These are phyloP conservation scores for Dicyrtomina minuta DNA, from an alignment of 2,888 invertebrate genomes.

Conservation along the genomic window DNA sequence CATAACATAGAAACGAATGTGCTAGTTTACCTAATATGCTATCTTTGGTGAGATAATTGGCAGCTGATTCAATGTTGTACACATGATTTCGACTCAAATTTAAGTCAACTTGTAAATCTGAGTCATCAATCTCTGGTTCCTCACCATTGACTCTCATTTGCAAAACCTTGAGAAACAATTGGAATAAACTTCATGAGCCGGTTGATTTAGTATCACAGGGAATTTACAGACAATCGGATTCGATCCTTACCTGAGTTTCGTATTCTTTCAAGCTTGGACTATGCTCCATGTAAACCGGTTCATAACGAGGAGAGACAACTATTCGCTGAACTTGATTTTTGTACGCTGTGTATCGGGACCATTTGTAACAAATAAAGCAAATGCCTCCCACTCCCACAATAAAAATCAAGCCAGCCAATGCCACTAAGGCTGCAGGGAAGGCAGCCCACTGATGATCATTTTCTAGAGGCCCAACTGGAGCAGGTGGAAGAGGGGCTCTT, in stretches of 20 bases:
- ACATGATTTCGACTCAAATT: slow-evolving; percentile 59
- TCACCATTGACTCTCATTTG: slow-evolving; percentile 90
- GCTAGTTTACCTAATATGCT: slow-evolving; percentile 39
- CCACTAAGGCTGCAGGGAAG: slow-evolving; percentile 84
- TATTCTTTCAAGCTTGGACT: slow-evolving; percentile 81
- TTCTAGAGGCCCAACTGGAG: slow-evolving; percentile 52
- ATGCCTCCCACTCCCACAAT: slow-evolving; percentile 84
- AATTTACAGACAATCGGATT: neutral
- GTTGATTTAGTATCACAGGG: too few relatives aligned
- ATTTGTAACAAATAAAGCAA: slow-evolving; percentile 88
- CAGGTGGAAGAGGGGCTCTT: slow-evolving; percentile 54
- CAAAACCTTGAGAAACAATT: slow-evolving; percentile 66
- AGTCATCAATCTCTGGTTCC: slow-evolving; percentile 70
- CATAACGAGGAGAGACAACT: slow-evolving; percentile 71
- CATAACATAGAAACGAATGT: neutral
- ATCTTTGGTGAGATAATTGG: slow-evolving; percentile 43
- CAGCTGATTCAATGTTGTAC: slow-evolving; percentile 47
- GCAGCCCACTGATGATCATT: slow-evolving; percentile 64
- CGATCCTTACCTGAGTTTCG: slow-evolving; percentile 75
- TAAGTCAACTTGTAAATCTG: slow-evolving; percentile 78
- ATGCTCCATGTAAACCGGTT: slow-evolving; percentile 69
- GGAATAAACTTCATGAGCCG: too few relatives aligned
- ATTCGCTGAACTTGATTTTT: slow-evolving; percentile 78
- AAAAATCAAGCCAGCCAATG: slow-evolving; percentile 84
- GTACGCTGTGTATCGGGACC: slow-evolving; percentile 88